Percentiles rank a stretch among this genome's conserved stretches.
Evolutionary conservation across 2,888 invertebrate species (phyloP).

Genomic region (Leptothorax acervorum): DNA sequence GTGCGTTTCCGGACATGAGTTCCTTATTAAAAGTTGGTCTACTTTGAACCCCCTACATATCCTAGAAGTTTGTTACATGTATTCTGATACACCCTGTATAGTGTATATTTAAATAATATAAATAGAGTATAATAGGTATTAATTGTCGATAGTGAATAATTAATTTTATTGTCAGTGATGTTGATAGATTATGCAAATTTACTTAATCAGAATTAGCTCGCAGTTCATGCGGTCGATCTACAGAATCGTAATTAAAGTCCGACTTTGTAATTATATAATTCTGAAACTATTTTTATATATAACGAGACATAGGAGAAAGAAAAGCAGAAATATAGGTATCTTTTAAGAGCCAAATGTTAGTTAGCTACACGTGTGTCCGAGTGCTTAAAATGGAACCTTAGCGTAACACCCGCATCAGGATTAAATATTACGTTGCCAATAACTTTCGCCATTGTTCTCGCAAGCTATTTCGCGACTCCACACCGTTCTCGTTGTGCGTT

Average conservation of each 20-base stretch:
- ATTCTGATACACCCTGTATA: too few relatives aligned
- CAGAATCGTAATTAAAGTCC: not conserved
- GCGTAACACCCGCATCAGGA: not conserved
- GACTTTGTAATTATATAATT: slow-evolving; percentile 23
- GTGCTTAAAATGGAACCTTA: not conserved
- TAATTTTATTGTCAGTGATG: not conserved
- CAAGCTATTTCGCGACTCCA: slow-evolving; percentile 11
- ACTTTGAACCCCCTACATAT: too few relatives aligned
- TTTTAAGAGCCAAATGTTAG: not conserved
- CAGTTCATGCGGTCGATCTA: not conserved
- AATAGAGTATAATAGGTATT: not conserved
- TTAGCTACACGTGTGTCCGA: not conserved
- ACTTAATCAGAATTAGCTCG: not conserved
- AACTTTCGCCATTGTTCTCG: slow-evolving; percentile 7
- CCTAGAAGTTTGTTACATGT: too few relatives aligned
- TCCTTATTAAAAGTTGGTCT: too few relatives aligned
- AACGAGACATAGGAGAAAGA: not conserved
- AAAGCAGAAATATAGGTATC: not conserved
- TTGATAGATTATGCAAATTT: not conserved
- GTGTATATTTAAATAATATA: not conserved
- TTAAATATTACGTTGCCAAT: slow-evolving; percentile 12
- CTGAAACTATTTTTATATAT: not conserved
- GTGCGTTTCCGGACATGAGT: too few relatives aligned
- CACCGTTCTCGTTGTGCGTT: slow-evolving; percentile 63
- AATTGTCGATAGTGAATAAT: not conserved